A percentile compares a stretch with the other conserved stretches of the same genome.
These are phyloP conservation scores for Eristalis tenax DNA, from an alignment of 2,888 invertebrate species.

Conservation along the genomic window DNA sequence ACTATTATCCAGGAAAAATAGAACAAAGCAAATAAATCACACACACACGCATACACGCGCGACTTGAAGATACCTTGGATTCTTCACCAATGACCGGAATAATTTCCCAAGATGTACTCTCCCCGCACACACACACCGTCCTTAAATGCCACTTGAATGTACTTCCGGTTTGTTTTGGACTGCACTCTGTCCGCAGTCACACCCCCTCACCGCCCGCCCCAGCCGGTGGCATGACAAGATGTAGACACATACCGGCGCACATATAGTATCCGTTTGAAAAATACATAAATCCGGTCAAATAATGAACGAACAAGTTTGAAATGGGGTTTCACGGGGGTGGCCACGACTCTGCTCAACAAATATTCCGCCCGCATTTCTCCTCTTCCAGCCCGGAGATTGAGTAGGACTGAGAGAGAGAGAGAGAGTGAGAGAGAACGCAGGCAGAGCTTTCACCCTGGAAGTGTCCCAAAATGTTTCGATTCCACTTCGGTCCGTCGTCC, in stretches of 20 bases:
- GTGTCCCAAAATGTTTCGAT: slow-evolving; percentile 55
- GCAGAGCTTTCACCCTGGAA: slow-evolving; percentile 29
- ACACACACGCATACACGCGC: not conserved
- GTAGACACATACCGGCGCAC: not conserved
- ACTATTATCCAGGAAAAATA: slow-evolving; percentile 20
- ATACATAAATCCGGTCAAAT: slow-evolving; percentile 52
- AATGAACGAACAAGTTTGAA: slow-evolving; percentile 32
- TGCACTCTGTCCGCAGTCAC: not conserved
- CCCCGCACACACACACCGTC: not conserved
- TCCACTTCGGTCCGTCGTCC: slow-evolving; percentile 31
- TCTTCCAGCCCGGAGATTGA: not conserved
- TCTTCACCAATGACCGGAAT: slow-evolving; percentile 52
- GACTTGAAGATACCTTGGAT: slow-evolving; percentile 3
- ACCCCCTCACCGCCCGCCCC: not conserved
- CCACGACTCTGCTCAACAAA: slow-evolving; percentile 37
- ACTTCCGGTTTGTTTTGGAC: slow-evolving; percentile 38
- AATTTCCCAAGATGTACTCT: slow-evolving; percentile 53
- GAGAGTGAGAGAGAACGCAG: not conserved
- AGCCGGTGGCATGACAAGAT: not conserved
- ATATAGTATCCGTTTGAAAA: slow-evolving; percentile 25
- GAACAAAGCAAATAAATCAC: slow-evolving; percentile 22
- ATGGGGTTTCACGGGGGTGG: not conserved
- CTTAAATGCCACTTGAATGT: slow-evolving; percentile 53
- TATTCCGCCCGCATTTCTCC: slow-evolving; percentile 16
- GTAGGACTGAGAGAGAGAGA: not conserved